Evolutionary conservation across 2,113 vertebrate species (phyloP).

Genomic region (Deroptyus accipitrinus): DNA sequence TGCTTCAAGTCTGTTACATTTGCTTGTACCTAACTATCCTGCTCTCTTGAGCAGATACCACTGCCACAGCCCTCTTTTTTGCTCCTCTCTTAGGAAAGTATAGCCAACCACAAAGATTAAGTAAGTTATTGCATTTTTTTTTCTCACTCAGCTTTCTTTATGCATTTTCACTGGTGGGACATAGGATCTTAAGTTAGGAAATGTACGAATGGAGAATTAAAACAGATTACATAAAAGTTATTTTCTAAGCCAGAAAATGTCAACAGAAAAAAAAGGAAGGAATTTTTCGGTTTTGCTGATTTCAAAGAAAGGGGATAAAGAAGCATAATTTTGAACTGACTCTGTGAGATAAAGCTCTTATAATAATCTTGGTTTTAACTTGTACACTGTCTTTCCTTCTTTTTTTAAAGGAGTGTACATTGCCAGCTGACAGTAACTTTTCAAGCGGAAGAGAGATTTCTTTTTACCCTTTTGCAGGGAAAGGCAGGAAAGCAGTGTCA

Average conservation of each 20-base stretch:
- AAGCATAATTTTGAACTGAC: background rate
- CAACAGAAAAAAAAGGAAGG: background rate
- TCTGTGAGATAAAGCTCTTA: background rate
- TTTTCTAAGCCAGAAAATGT: background rate
- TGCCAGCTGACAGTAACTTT: background rate
- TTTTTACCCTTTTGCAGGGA: background rate
- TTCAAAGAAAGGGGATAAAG: background rate
- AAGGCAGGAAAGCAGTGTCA: background rate
- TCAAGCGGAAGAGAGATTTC: background rate
- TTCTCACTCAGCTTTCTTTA: background rate
- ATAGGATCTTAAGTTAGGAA: background rate
- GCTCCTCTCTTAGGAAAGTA: background rate
- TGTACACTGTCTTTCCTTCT: background rate
- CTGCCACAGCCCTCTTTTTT: fast-evolving
- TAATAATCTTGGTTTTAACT: background rate
- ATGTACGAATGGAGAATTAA: background rate
- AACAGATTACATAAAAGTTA: background rate
- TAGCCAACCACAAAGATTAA: background rate
- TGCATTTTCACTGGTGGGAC: background rate
- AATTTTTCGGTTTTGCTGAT: background rate
- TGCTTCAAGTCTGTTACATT: background rate
- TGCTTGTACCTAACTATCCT: background rate
- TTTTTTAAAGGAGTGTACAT: background rate
- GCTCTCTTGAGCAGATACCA: background rate
- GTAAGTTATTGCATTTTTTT: background rate